Conservation (phyloP, 1,140 invertebrate species). For the Hormaphis cornu region DNA sequence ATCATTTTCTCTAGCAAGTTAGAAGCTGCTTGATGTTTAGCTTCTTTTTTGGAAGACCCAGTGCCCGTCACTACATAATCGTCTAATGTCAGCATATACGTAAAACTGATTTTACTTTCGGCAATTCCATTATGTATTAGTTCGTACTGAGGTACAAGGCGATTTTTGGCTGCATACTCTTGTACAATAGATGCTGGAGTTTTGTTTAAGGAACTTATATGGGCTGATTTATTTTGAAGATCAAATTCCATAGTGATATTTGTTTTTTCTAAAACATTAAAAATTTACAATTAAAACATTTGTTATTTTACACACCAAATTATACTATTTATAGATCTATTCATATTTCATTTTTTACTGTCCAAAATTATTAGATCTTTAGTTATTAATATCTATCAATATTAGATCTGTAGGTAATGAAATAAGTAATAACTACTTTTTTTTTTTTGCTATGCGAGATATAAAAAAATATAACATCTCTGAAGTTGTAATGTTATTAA, state of each 20-base stretch:
- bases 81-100: slow-evolving; percentile 42
- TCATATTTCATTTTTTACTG: too few species aligned
- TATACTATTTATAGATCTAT: too few species aligned
- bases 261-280: slow-evolving; percentile 26
- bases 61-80: slow-evolving; percentile 43
- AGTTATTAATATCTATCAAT: too few species aligned
- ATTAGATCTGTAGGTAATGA: too few species aligned
- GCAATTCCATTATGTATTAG: slow-evolving; percentile 58
- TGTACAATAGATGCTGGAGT: slow-evolving; percentile 63
- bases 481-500: too few species aligned
- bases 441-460: too few species aligned
- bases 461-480: too few species aligned
- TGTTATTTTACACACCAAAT: too few species aligned
- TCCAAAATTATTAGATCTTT: too few species aligned
- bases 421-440: too few species aligned
- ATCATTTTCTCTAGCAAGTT: slow-evolving; percentile 46
- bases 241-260: background rate
- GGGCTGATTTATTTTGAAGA: background rate
- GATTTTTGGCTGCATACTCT: slow-evolving; percentile 57
- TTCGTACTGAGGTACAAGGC: slow-evolving; percentile 55
- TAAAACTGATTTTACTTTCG: slow-evolving; percentile 61
- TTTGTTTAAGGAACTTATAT: slow-evolving; percentile 42
- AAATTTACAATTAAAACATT: background rate
- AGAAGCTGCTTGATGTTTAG: slow-evolving; percentile 58
- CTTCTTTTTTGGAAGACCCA: slow-evolving; percentile 60